A percentile compares a stretch with the other conserved stretches of the same genome.
Evolutionary conservation across 2,797 vertebrate genomes (phyloP).

Genomic region (Amphiprion clarkii): DNA sequence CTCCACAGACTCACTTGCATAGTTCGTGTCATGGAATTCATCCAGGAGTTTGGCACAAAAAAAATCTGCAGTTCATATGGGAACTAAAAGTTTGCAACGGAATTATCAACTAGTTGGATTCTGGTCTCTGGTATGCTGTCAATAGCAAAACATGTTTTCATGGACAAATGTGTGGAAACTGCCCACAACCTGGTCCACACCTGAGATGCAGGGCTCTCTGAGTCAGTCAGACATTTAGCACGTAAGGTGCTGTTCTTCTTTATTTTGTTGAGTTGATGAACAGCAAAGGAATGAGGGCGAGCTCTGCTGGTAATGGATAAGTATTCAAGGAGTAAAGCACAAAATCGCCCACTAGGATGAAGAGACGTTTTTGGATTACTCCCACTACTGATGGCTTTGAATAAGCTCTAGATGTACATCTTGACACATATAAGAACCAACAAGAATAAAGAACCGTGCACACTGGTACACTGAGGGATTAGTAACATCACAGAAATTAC

Average conservation of each 20-base stretch:
- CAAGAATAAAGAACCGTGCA: constrained; percentile 22
- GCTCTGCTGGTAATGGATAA: background rate
- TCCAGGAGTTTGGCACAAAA: background rate
- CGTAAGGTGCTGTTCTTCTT: background rate
- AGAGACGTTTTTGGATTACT: background rate
- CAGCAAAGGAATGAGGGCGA: too few relatives aligned
- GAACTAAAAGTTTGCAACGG: background rate
- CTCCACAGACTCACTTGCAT: too few relatives aligned
- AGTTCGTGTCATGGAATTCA: background rate
- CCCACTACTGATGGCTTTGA: background rate
- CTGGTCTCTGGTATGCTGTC: background rate
- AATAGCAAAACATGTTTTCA: background rate
- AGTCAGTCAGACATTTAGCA: constrained; percentile 11
- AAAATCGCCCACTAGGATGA: background rate
- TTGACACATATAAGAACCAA: constrained; percentile 48
- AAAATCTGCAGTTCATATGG: background rate
- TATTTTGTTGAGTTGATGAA: too few relatives aligned
- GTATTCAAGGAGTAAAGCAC: constrained; percentile 8
- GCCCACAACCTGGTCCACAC: constrained; percentile 1
- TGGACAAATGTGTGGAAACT: background rate
- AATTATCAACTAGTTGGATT: background rate
- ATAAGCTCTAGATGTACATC: constrained; percentile 17
- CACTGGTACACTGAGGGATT: constrained; percentile 19
- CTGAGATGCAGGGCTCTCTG: background rate
- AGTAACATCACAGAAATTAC: constrained; percentile 7